Evolutionary conservation across 23 tunicate species (phyloP), one percentile per base, ranked within the genome.

Genomic region (Oikopleura dioica): DNA sequence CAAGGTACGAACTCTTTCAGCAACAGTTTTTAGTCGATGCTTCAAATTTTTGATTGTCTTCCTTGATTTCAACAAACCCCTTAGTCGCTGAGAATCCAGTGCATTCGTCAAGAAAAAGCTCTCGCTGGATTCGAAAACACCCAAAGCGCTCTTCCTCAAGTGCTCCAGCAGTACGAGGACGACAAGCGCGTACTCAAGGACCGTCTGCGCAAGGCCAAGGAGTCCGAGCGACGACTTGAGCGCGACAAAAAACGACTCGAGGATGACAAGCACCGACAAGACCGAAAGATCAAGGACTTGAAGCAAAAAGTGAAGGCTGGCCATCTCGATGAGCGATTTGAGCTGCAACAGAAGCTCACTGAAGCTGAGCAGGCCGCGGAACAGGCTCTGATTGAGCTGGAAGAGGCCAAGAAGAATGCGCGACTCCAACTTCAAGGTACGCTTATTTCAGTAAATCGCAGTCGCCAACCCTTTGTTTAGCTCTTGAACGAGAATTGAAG

Each of bases 41-140:
- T n/a, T n/a, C n/a, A 44, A 44, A 44, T 9, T 9, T 44, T 9
- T 44, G 9, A 44, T 44, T 44, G 9, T 44, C 9, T 44, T 44
- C 55, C 16, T 44, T 9, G 16, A 44, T 16, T 44, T n/a, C n/a
- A 44, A 44, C 16, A 44, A 44, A 44, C 9, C 9, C 9, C 16
- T 44, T 44, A 63, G 72, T 16, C 32, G 16, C 33, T 63, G 2
- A 23, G 72, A 63, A 63, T 63, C 5, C 72, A 63, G 33, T 63
- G 72, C 33, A 63, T 12, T 12, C 72, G 72, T 12, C 72, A 63
- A 63, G 72, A 63, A 63, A 63, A 63, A 31, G 72, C 29, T 12
- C 26, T 63, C 30, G 26, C 16, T 2, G 26, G 30, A 12, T 63
- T 63, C 26, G 72, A 63, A 28, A 63, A 31, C 26, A 16, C 72